Evolutionary conservation across 2,113 vertebrate species (phyloP).

Genomic region (Dipodomys ordii): DNA sequence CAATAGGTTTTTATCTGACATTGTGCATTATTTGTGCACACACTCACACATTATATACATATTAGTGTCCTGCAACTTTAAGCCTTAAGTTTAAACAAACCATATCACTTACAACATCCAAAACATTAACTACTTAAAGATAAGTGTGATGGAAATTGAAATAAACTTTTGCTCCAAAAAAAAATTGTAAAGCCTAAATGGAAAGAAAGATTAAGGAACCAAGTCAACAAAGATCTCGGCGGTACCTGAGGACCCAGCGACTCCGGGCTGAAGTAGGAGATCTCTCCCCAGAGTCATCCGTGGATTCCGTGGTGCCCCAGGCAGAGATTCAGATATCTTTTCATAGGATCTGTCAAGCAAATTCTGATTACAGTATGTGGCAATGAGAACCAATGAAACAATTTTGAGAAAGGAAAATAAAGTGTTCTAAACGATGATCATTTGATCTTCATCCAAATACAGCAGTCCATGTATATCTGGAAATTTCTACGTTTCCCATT

Average conservation of each 20-base stretch:
- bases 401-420: neutral
- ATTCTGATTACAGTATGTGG: neutral
- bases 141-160: neutral
- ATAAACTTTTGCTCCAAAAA: neutral
- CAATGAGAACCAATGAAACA: neutral
- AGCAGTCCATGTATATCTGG: neutral
- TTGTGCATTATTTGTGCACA: too few species aligned
- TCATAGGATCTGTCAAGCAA: neutral
- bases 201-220: too few species aligned
- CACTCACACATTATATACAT: neutral
- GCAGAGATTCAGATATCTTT: too few species aligned
- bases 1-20: too few species aligned
- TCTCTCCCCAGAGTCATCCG: neutral
- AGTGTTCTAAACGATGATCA: neutral
- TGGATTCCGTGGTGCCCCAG: fast-evolving
- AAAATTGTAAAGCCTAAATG: neutral
- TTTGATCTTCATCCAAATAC: too few species aligned
- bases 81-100: neutral
- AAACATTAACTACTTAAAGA: neutral
- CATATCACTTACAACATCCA: neutral
- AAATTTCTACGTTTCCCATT: neutral
- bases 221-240: neutral
- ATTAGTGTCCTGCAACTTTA: neutral
- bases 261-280: fast-evolving
- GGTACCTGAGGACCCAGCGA: neutral